Conservation (phyloP, 2,113 vertebrate genomes). For the Sylvilagus bachmani region DNA sequence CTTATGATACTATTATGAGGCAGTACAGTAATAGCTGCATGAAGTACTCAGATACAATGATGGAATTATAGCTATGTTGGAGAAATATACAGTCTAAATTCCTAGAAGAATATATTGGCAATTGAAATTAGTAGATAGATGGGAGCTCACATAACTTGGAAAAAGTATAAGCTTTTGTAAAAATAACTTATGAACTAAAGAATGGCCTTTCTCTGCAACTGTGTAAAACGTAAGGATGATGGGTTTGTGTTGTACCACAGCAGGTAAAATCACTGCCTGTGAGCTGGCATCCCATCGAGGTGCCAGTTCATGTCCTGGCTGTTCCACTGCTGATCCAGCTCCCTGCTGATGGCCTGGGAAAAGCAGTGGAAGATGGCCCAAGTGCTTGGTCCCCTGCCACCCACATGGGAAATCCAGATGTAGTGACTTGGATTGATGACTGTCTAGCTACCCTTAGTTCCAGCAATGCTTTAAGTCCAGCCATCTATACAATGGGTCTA, state of each 20-base stretch:
- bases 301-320: too few relatives aligned
- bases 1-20: neutral
- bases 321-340: too few relatives aligned
- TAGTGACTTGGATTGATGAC: constrained; percentile 34
- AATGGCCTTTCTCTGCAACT: neutral
- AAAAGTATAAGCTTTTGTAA: neutral
- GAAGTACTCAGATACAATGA: neutral
- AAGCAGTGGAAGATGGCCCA: too few relatives aligned
- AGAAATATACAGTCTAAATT: neutral
- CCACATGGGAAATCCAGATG: neutral
- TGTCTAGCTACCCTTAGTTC: neutral
- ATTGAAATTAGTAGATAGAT: constrained; percentile 24
- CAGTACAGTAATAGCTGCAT: neutral
- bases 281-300: too few relatives aligned
- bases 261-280: too few relatives aligned
- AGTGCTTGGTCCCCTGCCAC: too few relatives aligned
- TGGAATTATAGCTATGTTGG: neutral
- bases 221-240: neutral
- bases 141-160: neutral
- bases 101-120: neutral
- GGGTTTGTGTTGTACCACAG: too few relatives aligned
- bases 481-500: constrained; percentile 58
- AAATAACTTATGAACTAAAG: neutral
- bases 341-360: too few relatives aligned
- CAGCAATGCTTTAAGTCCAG: neutral